These are phyloP conservation scores for Trissolcus japonicus DNA, from an alignment of 2,888 invertebrate genomes.

Conservation along the genomic window DNA sequence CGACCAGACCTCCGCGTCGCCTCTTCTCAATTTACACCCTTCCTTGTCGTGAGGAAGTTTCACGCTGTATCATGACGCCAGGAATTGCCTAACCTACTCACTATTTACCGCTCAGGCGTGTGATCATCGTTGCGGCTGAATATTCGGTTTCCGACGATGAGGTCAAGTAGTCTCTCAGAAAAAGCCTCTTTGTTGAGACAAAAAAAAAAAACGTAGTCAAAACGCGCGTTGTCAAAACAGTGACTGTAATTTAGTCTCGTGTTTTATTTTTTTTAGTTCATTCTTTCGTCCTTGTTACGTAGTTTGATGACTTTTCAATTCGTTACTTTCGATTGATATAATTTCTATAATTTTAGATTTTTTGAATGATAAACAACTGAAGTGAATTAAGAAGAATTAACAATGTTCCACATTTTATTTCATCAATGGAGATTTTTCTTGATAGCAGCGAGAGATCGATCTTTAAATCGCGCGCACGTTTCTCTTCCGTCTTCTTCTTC, in stretches of 20 bases:
- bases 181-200: conserved; percentile 12
- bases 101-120: conserved; percentile 61
- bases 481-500: conserved; percentile 33
- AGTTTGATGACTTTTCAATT: too few species aligned
- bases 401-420: not conserved
- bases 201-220: too few species aligned
- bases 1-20: conserved; percentile 58
- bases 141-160: conserved; percentile 43
- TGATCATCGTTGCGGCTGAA: conserved; percentile 36
- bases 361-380: too few species aligned
- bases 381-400: too few species aligned
- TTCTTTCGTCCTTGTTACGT: too few species aligned
- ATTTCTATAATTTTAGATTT: too few species aligned
- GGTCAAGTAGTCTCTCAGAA: conserved; percentile 33
- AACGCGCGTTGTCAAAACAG: too few species aligned
- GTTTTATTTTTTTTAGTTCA: too few species aligned
- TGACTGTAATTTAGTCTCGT: too few species aligned
- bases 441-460: too few species aligned
- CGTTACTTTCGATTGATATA: too few species aligned
- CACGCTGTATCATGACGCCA: conserved; percentile 62
- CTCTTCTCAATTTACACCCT: conserved; percentile 53
- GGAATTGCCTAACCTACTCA: conserved; percentile 60
- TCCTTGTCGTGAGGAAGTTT: conserved; percentile 64
- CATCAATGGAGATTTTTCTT: conserved; percentile 2
- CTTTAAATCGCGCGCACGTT: too few species aligned